These are phyloP conservation scores for Nemopilema nomurai DNA, from an alignment of 30 jellyfish, hydroid and myxozoan genomes.

Conservation along the genomic window DNA sequence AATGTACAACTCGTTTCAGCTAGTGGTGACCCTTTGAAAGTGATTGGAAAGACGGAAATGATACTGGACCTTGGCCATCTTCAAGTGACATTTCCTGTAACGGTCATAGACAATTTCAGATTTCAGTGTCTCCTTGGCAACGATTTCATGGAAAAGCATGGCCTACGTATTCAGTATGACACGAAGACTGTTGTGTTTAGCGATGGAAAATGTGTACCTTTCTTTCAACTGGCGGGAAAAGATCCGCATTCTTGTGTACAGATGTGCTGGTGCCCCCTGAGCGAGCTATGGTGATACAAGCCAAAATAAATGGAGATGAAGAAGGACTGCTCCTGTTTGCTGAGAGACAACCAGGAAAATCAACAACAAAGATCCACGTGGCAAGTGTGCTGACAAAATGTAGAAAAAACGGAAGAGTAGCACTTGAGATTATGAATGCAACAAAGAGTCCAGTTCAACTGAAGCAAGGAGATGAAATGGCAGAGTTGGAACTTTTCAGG, in stretches of 20 bases:
- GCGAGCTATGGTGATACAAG: slow-evolving; percentile 24
- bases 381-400: slow-evolving; percentile 21
- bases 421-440: slow-evolving; percentile 16
- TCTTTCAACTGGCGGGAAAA: slow-evolving; percentile 16
- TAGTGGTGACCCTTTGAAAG: slow-evolving; percentile 20
- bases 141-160: slow-evolving; percentile 11
- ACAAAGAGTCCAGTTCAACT: not conserved
- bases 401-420: slow-evolving; percentile 1
- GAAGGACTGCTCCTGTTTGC: slow-evolving; percentile 6
- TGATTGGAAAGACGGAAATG: slow-evolving; percentile 17
- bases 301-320: slow-evolving; percentile 14
- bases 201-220: slow-evolving; percentile 22
- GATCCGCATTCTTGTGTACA: slow-evolving; percentile 13
- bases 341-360: slow-evolving; percentile 1
- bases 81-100: slow-evolving; percentile 12
- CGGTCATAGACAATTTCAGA: slow-evolving; percentile 17
- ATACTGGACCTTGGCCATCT: slow-evolving; percentile 14
- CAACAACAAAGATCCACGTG: slow-evolving; percentile 19
- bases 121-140: slow-evolving; percentile 22
- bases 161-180: slow-evolving; percentile 20
- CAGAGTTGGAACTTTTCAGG: slow-evolving; percentile 4
- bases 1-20: slow-evolving; percentile 18
- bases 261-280: slow-evolving; percentile 23
- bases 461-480: slow-evolving; percentile 31
- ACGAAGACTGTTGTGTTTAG: slow-evolving; percentile 10